Conservation (phyloP, 2,113 vertebrate species). For the Chionomys nivalis region DNA sequence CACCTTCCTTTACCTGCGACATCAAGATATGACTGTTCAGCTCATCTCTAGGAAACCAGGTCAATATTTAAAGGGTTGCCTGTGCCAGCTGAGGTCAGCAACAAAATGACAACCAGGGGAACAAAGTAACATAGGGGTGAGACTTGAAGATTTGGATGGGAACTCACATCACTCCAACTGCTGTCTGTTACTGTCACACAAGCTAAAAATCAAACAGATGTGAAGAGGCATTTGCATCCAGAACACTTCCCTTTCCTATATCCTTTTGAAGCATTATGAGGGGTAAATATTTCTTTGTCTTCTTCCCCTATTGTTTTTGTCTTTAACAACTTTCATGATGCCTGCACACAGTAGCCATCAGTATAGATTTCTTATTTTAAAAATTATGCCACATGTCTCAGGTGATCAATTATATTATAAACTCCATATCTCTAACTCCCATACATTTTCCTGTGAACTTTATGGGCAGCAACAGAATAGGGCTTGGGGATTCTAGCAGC, state of each 20-base stretch:
- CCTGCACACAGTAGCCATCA: not conserved
- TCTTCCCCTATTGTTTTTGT: not conserved
- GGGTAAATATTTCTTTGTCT: not conserved
- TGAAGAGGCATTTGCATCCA: not conserved
- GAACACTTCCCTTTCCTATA: not conserved
- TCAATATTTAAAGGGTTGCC: not conserved
- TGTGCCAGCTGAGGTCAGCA: not conserved
- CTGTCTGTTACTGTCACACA: not conserved
- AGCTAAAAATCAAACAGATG: not conserved
- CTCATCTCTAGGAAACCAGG: not conserved
- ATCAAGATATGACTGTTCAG: not conserved
- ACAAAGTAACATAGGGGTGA: not conserved
- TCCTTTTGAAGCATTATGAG: not conserved
- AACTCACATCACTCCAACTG: not conserved
- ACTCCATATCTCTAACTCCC: not conserved
- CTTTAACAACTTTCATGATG: not conserved
- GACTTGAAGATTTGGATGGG: not conserved
- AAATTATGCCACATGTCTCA: conserved; percentile 7
- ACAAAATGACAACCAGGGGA: not conserved
- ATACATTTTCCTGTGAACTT: not conserved
- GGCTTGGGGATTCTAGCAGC: not conserved
- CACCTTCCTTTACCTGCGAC: not conserved
- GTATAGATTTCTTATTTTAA: not conserved
- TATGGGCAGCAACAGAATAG: not conserved
- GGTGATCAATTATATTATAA: not conserved